Evolutionary conservation across 2,113 vertebrate species (phyloP), one percentile per base, ranked within the genome.

Genomic region (Tachysurus fulvidraco): DNA sequence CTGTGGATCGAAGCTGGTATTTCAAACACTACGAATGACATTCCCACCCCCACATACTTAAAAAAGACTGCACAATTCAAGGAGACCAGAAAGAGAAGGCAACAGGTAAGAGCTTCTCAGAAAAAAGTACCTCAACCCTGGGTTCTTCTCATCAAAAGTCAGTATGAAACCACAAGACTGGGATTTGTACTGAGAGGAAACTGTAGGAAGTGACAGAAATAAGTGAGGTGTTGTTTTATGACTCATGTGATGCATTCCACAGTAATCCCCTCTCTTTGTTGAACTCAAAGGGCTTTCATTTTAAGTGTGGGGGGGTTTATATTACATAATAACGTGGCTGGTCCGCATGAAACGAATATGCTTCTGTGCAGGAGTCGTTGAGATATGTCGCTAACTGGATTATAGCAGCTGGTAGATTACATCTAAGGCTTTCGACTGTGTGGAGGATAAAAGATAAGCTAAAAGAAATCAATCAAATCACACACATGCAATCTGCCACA

Each of bases 341-440:
- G 81, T 62, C 83, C 36, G 78, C 59, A 30, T 28, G 19, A 41
- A 19, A 83, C 11, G 60, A 85, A 88, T 73, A 82, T 25, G 83
- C 55, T 60, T 83, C 21, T 64, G n/a, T 21, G 73, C 85, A 89
- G 83, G 79, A 84, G 85, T 52, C 44, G 60, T 88, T 82, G 46
- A 87, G 54, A 67, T 36, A 36, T 36, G 36, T 36, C 55, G 69
- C 60, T 82, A 88, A 88, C 81, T 84, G 76, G 81, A 88, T 88
- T 84, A 88, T 8, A 67, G 71, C 55, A 14, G 62, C 86, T 44
- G 54, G 23, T 50, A 87, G 81, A 89, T 90, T 89, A 16, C 78
- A 88, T 87, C 64, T 82, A 67, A 81, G 67, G 81, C 74, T 85
- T 81, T 87, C 84, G 76, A 82, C 50, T 73, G 69, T 74, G 83